Evolutionary conservation across 2,888 invertebrate genomes (phyloP).

Genomic region (Tyria jacobaeae): DNA sequence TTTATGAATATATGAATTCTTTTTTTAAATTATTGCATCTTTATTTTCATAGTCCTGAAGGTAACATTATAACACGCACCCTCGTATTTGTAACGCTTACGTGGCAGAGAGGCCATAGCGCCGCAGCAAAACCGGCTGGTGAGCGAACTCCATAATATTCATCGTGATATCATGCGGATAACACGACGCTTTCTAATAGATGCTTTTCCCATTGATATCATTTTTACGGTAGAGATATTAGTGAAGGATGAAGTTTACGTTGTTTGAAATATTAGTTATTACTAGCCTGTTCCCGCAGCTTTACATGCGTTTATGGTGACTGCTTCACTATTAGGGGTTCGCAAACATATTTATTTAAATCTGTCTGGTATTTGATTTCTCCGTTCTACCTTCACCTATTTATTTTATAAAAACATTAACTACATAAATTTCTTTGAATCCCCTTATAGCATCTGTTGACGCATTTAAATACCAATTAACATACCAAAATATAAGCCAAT

Average conservation of each 20-base stretch:
- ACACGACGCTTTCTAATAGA: background rate
- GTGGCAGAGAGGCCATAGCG: background rate
- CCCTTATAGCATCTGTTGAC: background rate
- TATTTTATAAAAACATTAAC: no score
- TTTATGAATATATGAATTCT: no score
- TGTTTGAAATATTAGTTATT: no score
- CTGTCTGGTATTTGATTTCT: no score
- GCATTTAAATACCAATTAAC: constrained; percentile 8
- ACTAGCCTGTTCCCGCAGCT: no score
- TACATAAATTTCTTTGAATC: background rate
- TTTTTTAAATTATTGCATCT: no score
- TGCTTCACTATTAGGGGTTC: no score
- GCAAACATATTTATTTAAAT: no score
- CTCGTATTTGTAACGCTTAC: constrained; percentile 31
- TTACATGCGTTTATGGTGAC: no score
- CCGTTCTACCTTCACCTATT: background rate
- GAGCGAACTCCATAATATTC: constrained; percentile 26
- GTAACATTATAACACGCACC: no score
- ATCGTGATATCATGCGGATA: constrained; percentile 9
- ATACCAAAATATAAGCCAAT: background rate
- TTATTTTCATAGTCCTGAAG: no score
- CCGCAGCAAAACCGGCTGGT: constrained; percentile 42
- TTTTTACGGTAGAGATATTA: background rate
- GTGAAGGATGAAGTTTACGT: background rate
- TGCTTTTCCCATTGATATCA: background rate